Base-by-base conservation (phyloP, 2,888 invertebrate species). In the Branchipolynoe longqiensis region DNA sequence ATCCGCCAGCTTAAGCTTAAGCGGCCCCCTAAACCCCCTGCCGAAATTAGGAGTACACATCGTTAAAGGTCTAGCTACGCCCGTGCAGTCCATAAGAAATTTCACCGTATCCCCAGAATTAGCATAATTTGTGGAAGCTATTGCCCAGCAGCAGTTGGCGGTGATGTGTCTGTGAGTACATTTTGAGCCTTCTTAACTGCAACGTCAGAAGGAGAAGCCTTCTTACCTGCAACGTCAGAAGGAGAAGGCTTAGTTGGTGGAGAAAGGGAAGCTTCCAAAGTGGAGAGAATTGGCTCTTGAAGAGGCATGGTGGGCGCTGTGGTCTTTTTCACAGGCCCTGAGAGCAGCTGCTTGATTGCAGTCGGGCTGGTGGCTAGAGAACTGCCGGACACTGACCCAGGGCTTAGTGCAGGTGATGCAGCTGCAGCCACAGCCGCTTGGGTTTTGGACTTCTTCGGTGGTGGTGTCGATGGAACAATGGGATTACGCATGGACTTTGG, bases 401-500 rank as follows among this genome's bases (percentile, higher is more conserved):
- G n/a, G 28, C 69, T 69, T 1, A 12, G 54, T 1, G 18, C 48
- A 25, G 78, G 78, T 25, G 48, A 54, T 25, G 41, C 48, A 48
- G 58, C 58, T 22, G 28, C n/a, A 4, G 78, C n/a, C 22, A 1
- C 38, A 12, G 56, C 8, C 0, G 12, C 25, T 36, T 82, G 56
- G 6, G 14, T 56, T 22, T 58, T 82, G n/a, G n/a, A n/a, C n/a
- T 58, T 82, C 14, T 31, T 28, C 22, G 82, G 82, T 12, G 58
- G 18, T 58, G 56, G 33, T 14, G 56, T 31, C 31, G 59, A 28
- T 2, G 38, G 31, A 28, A 8, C n/a, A 18, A 78, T 28, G n/a
- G 78, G 48, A 8, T 22, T 78, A 28, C 78, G 40, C 40, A 82
- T 56, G 56, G 58, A 58, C 31, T 82, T 82, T 4, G 82, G 82